Base-by-base conservation (phyloP, 2,113 vertebrate species). In the Scolopax mira region DNA sequence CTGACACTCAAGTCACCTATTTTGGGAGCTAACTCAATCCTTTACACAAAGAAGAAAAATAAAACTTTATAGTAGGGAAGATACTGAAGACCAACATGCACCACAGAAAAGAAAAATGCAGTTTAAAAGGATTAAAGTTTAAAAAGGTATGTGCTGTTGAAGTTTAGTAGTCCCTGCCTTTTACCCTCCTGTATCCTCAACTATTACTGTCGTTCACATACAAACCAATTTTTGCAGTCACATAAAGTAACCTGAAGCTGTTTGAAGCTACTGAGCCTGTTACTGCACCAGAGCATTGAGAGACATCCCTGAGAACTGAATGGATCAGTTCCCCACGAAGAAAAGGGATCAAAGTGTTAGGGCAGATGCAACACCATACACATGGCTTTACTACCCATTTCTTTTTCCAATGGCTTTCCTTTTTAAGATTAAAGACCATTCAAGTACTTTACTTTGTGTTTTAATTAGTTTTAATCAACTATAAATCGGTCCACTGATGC, bases 241-340 rank as follows among this genome's bases (percentile, higher is more conserved):
- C 24, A 5, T 7, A 58, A 65, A 51, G 46, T 10, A 51, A 55
- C 14, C n/a, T 46, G 14, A 55, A 57, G 28, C 9, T 4, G 67
- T 64, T 49, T 51, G 79, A 86, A 95, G 71, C 67, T 88, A 3
- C 91, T 64, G 64, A 90, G 64, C 74, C 67, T 54, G 71, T 82
- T 80, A 61, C 57, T 62, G 48, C 74, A 77, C 67, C 28, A n/a
- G 84, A 58, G 35, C 52, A 58, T 4, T 3, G 18, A 27, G 33
- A 21, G 35, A 48, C 65, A 37, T 31, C 79, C 42, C 1, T 6
- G 61, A 84, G 83, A 55, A 70, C 18, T 1, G 42, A 80, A 12
- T 2, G 74, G 78, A 78, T 11, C 35, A 41, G 69, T 30, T 94
- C 93, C 97, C 93, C 85, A 61, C 93, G 73, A 93, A 18, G 57